These are phyloP conservation scores for Drosophila ercepeae DNA, from an alignment of 1,140 invertebrate genomes.

Conservation along the genomic window DNA sequence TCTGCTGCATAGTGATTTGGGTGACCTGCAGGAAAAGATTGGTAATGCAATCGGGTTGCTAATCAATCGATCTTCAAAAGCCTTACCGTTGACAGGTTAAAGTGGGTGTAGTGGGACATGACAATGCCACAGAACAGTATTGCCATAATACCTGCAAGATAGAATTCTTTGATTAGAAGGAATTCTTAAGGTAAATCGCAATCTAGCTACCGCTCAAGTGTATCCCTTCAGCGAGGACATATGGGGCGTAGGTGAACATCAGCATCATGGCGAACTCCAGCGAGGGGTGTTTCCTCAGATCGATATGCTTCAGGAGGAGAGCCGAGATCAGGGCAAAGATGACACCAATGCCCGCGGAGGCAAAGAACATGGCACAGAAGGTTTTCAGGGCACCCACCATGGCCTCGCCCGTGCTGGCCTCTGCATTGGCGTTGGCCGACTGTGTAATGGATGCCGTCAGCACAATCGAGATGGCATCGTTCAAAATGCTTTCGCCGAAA, in stretches of 20 bases:
- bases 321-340: constrained; percentile 97
- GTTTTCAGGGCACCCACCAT: constrained; percentile 95
- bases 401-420: constrained; percentile 88
- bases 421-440: constrained; percentile 63
- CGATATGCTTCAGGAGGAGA: constrained; percentile 96
- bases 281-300: constrained; percentile 98
- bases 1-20: constrained; percentile 99
- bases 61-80: background rate
- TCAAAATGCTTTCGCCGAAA: constrained; percentile 98
- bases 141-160: constrained; percentile 92
- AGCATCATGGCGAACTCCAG: constrained; percentile 99
- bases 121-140: constrained; percentile 99
- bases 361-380: constrained; percentile 99
- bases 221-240: constrained; percentile 97
- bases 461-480: constrained; percentile 99
- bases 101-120: constrained; percentile 99
- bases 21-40: constrained; percentile 87
- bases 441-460: constrained; percentile 94
- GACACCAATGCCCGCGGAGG: constrained; percentile 98
- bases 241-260: constrained; percentile 99
- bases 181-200: background rate
- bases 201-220: constrained; percentile 86
- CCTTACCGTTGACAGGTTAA: constrained; percentile 94
- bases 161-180: background rate
- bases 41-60: background rate